Percentiles rank a stretch among this genome's conserved stretches.
phyloP scores from a whole-genome alignment of 2,113 vertebrate genomes.

The Hirundichthys speculiger region DNA sequence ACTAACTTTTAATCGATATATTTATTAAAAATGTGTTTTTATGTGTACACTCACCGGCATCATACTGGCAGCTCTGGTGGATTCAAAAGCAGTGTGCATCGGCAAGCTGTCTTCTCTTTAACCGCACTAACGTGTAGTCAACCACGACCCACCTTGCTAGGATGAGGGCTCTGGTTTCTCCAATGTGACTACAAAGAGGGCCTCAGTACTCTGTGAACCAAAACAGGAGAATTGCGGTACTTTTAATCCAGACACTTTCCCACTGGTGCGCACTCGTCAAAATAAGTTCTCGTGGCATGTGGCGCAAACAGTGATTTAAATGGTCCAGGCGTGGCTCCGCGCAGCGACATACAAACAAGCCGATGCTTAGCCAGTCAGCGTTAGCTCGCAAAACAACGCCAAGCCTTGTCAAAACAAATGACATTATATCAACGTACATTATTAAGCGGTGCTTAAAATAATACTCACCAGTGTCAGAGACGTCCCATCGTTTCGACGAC shows the following conservation, averaged over 20 bases:
- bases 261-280: neutral
- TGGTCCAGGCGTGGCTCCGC: conserved; percentile 67
- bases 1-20: too few species aligned
- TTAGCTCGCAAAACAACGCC: conserved; percentile 20
- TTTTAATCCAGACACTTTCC: neutral
- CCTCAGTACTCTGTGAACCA: conserved; percentile 49
- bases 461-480: conserved; percentile 70
- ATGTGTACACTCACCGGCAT: conserved; percentile 70
- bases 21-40: neutral
- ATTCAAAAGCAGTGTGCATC: conserved; percentile 61
- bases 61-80: conserved; percentile 63
- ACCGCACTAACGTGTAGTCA: conserved; percentile 11
- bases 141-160: conserved; percentile 38
- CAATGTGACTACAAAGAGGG: conserved; percentile 63
- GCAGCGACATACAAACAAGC: conserved; percentile 61
- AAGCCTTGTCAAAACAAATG: neutral
- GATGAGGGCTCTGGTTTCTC: conserved; percentile 35
- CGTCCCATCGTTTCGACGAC: conserved; percentile 43
- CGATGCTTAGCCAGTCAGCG: conserved; percentile 25
- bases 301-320: conserved; percentile 36
- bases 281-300: neutral
- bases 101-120: conserved; percentile 26
- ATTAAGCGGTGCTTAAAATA: neutral
- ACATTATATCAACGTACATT: neutral
- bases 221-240: neutral